phyloP scores from a whole-genome alignment of 2,888 invertebrate genomes.

The Sarcophaga caerulescens region DNA sequence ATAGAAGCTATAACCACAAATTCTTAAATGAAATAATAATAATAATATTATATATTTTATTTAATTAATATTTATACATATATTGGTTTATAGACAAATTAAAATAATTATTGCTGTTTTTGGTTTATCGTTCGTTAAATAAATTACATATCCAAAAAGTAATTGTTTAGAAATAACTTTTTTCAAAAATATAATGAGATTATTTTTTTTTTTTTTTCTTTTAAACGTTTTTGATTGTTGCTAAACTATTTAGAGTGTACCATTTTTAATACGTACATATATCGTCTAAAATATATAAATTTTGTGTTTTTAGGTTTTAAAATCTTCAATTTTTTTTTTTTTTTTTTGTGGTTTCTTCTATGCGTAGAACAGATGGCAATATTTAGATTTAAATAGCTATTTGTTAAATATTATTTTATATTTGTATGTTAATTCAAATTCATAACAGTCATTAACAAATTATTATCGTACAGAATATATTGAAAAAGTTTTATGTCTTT shows the following conservation, averaged over 20 bases:
- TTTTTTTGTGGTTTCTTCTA: not conserved
- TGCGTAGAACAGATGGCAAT: not conserved
- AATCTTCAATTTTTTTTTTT: too few species aligned
- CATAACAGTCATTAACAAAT: conserved; percentile 53
- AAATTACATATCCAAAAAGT: too few species aligned
- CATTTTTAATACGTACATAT: too few species aligned
- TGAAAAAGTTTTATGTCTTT: conserved; percentile 29
- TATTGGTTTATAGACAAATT: too few species aligned
- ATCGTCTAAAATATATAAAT: not conserved
- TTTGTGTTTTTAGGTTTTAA: not conserved
- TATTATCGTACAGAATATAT: conserved; percentile 35
- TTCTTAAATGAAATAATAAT: not conserved
- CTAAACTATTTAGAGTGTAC: too few species aligned
- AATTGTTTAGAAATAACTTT: too few species aligned
- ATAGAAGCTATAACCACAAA: not conserved
- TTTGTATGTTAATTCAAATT: conserved; percentile 47
- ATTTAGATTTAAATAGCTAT: not conserved
- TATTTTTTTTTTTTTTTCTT: too few species aligned
- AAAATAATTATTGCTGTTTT: too few species aligned
- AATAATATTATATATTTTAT: not conserved
- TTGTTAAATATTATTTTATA: conserved; percentile 4
- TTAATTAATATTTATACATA: too few species aligned
- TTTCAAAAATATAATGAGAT: too few species aligned
- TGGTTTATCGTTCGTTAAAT: too few species aligned
- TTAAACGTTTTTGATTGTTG: too few species aligned